Percentiles rank a stretch among this genome's conserved stretches.
Conservation (phyloP, 1,140 invertebrate species). For the Leptoteleia sp. region DNA sequence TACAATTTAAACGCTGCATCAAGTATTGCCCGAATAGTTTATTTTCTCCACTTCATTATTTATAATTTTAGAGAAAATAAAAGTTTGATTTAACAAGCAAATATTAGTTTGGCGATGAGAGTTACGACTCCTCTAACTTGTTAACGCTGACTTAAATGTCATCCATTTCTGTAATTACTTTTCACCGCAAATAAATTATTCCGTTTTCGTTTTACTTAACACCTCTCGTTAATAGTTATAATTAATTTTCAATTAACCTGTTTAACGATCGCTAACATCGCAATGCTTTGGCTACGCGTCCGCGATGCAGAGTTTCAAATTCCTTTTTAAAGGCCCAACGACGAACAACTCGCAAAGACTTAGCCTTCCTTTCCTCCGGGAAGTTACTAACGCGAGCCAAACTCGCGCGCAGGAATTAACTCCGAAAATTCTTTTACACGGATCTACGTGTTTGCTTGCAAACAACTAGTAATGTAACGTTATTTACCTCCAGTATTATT, state of each 20-base stretch:
- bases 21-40: too few relatives aligned
- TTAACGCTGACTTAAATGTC: too few relatives aligned
- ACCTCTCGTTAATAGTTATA: not conserved
- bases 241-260: constrained; percentile 14
- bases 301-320: not conserved
- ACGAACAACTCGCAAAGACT: constrained; percentile 18
- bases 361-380: constrained; percentile 2
- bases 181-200: too few relatives aligned
- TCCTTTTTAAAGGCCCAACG: not conserved
- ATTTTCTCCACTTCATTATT: too few relatives aligned
- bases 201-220: not conserved
- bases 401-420: constrained; percentile 8
- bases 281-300: constrained; percentile 9
- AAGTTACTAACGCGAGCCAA: constrained; percentile 8
- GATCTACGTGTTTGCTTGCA: constrained; percentile 7
- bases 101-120: too few relatives aligned
- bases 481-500: not conserved
- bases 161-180: too few relatives aligned
- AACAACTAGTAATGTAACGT: not conserved
- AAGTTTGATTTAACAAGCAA: too few relatives aligned
- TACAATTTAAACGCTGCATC: too few relatives aligned
- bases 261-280: constrained; percentile 8
- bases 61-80: too few relatives aligned
- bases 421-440: constrained; percentile 16
- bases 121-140: not conserved